Evolutionary conservation across 2,797 vertebrate species (phyloP).

Genomic region (Lutjanus argentimaculatus): DNA sequence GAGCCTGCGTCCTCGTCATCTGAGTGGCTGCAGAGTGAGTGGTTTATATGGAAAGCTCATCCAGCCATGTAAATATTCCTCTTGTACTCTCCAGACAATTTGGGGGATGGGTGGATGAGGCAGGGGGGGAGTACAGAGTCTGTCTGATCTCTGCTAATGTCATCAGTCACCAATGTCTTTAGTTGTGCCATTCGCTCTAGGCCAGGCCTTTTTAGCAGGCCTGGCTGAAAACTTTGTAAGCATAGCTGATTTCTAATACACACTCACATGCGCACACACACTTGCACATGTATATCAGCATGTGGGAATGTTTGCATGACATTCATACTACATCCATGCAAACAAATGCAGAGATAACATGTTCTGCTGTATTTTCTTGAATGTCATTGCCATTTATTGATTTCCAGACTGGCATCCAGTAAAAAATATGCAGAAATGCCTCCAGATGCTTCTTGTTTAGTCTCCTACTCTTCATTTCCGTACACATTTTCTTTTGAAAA

Average conservation of each 20-base stretch:
- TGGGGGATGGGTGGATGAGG: constrained; percentile 24
- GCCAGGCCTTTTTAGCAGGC: constrained; percentile 16
- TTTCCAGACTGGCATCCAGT: neutral
- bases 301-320: neutral
- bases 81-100: constrained; percentile 55
- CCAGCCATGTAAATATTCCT: constrained; percentile 68
- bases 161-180: constrained; percentile 74
- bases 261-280: constrained; percentile 10
- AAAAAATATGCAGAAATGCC: neutral
- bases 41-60: constrained; percentile 63
- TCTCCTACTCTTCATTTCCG: neutral
- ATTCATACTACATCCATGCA: neutral
- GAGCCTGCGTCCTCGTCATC: constrained; percentile 10
- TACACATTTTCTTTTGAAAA: neutral
- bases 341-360: constrained; percentile 7
- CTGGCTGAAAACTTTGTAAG: constrained; percentile 40
- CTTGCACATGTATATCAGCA: neutral
- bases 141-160: constrained; percentile 78
- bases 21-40: constrained; percentile 50
- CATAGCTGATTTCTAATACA: constrained; percentile 23
- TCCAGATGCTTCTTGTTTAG: neutral
- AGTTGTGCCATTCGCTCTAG: constrained; percentile 44
- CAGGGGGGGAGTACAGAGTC: constrained; percentile 23
- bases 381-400: neutral
- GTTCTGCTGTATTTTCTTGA: neutral